Conservation (phyloP, 2,888 invertebrate species). For the Shargacucullia verbasci region DNA sequence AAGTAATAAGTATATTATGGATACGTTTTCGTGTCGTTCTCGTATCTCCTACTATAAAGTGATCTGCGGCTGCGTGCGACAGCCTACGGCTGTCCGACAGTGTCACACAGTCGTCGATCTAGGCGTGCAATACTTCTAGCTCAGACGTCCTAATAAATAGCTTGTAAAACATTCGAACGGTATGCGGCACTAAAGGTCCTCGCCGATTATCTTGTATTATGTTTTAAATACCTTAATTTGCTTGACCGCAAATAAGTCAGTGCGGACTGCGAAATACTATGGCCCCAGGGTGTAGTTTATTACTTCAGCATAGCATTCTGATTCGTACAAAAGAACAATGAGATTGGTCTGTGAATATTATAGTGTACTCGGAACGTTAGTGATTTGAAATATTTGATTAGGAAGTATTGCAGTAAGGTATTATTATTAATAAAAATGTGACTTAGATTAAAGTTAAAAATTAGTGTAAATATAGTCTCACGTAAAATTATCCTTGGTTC, state of each 20-base stretch:
- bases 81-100: constrained; percentile 28
- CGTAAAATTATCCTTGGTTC: no score
- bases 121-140: constrained; percentile 15
- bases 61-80: constrained; percentile 21
- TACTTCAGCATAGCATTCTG: constrained; percentile 21
- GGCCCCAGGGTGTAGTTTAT: constrained; percentile 43
- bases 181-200: constrained; percentile 58
- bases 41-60: constrained; percentile 16
- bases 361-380: constrained; percentile 22
- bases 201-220: constrained; percentile 57
- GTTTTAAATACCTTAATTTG: constrained; percentile 56
- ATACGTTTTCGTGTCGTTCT: constrained; percentile 16
- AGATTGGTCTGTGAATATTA: constrained; percentile 27
- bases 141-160: constrained; percentile 40
- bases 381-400: constrained; percentile 14
- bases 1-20: no score
- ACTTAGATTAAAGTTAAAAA: no score
- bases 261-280: constrained; percentile 28
- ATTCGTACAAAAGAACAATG: constrained; percentile 43
- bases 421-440: no score
- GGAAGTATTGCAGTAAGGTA: constrained; percentile 4
- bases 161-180: constrained; percentile 59
- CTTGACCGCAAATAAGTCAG: constrained; percentile 37
- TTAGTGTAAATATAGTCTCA: no score
- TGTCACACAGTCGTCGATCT: constrained; percentile 21